Percentiles rank a stretch among this genome's conserved stretches.
Evolutionary conservation across 2,113 vertebrate species (phyloP).

Genomic region (Tyto alba): DNA sequence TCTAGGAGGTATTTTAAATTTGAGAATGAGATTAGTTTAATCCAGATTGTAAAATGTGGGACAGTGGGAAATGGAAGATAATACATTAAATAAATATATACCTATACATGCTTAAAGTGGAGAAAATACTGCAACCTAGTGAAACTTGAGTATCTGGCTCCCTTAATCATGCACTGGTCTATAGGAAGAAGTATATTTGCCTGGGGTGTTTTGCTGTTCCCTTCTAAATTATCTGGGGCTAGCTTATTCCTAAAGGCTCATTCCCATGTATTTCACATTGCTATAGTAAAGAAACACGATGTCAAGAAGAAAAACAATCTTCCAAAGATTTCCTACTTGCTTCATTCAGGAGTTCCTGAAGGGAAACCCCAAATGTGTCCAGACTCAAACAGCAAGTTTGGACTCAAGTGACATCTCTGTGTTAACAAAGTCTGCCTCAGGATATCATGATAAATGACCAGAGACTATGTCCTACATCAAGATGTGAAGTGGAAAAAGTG

Average conservation of each 20-base stretch:
- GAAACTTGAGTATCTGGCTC: neutral
- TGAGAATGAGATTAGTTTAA: neutral
- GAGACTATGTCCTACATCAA: neutral
- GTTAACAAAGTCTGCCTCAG: neutral
- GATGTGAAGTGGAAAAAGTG: neutral
- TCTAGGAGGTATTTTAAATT: neutral
- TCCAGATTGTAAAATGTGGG: neutral
- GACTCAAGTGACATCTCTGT: neutral
- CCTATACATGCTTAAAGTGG: fast-evolving
- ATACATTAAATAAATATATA: neutral
- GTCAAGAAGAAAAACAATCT: neutral
- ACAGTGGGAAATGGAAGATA: neutral
- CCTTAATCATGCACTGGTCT: neutral
- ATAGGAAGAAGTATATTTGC: neutral
- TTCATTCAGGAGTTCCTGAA: neutral
- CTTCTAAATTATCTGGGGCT: neutral
- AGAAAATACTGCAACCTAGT: neutral
- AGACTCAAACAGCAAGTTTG: neutral
- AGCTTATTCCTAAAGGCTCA: neutral
- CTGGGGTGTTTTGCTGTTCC: neutral
- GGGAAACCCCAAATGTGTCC: neutral
- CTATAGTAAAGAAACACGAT: neutral
- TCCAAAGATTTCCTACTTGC: neutral
- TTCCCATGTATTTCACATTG: neutral
- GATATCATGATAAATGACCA: neutral